Percentiles rank a stretch among this genome's conserved stretches.
Conservation (phyloP, 2,113 vertebrate genomes). For the Strigops habroptila region DNA sequence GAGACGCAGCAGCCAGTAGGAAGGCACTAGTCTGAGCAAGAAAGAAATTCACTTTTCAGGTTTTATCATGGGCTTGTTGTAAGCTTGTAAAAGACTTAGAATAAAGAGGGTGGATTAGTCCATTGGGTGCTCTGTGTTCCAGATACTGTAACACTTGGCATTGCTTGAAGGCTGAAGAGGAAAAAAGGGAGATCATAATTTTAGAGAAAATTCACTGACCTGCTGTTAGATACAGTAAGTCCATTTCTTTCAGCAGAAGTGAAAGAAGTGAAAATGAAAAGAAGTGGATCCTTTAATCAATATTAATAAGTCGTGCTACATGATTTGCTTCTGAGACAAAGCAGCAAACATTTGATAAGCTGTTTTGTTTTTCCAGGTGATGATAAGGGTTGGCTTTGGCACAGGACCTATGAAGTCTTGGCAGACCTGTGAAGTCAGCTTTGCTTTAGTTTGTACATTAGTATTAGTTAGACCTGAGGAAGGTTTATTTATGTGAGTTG, state of each 20-base stretch:
- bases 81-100: background rate
- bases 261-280: background rate
- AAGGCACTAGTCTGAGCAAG: background rate
- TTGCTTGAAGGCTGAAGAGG: background rate
- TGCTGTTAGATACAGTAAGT: background rate
- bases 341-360: background rate
- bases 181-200: background rate
- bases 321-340: background rate
- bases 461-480: background rate
- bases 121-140: background rate
- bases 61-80: background rate
- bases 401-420: background rate
- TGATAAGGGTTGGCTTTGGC: background rate
- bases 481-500: background rate
- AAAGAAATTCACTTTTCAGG: background rate
- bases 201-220: background rate
- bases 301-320: background rate
- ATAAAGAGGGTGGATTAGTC: background rate
- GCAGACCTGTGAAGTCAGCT: background rate
- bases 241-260: background rate
- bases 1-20: background rate
- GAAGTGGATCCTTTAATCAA: background rate
- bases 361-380: background rate
- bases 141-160: background rate
- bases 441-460: background rate